phyloP scores from a whole-genome alignment of 2,113 vertebrate species.

The Leucopternis melanops region DNA sequence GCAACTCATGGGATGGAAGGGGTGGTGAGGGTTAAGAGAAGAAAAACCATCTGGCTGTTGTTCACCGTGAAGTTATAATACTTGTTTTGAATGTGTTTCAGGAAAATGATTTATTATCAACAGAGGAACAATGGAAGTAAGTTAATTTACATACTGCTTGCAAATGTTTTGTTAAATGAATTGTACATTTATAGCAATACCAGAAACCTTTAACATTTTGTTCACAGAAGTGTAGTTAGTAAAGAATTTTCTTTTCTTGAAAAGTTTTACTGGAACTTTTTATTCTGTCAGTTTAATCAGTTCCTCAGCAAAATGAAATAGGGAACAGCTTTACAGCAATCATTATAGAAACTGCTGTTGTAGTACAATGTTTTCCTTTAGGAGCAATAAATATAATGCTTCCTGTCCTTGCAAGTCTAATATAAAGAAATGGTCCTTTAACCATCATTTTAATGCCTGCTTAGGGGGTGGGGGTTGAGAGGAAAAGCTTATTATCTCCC shows the following conservation, averaged over 20 bases:
- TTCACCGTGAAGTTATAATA: background rate
- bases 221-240: background rate
- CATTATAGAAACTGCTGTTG: background rate
- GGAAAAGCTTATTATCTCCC: background rate
- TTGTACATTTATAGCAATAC: background rate
- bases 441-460: background rate
- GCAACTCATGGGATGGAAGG: rapidly evolving
- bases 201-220: background rate
- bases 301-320: background rate
- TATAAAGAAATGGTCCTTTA: background rate
- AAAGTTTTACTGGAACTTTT: background rate
- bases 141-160: background rate
- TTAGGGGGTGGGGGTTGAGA: no score
- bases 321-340: background rate
- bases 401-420: background rate
- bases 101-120: background rate
- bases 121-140: background rate
- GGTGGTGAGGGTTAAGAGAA: background rate
- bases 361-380: background rate
- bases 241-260: background rate
- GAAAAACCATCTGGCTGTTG: background rate
- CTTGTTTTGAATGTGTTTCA: slow-evolving; percentile 2
- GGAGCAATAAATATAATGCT: background rate
- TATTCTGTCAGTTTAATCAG: background rate
- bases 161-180: background rate